phyloP scores from a whole-genome alignment of 2,888 invertebrate genomes.

The Andrena haemorrhoa region DNA sequence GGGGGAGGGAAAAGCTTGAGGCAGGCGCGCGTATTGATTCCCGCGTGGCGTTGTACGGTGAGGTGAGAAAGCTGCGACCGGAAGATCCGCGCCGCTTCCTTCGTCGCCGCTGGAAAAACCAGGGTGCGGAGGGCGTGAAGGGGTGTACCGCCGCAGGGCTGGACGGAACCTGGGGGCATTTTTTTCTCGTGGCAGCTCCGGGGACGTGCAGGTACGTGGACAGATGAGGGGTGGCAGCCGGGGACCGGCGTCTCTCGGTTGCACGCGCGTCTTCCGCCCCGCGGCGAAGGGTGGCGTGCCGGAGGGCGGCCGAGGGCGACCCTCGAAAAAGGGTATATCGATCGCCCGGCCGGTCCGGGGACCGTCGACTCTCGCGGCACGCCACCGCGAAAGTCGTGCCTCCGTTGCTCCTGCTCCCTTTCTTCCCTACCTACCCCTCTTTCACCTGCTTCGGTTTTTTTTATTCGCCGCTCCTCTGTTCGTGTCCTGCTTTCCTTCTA shows the following conservation, averaged over 20 bases:
- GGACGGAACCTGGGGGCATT: neutral
- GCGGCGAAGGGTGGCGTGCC: conserved; percentile 49
- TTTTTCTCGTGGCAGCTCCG: neutral
- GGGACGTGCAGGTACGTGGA: too few species aligned
- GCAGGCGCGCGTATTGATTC: conserved; percentile 74
- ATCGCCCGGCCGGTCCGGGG: conserved; percentile 78
- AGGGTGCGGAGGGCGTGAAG: conserved; percentile 3
- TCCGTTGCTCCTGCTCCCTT: conserved; percentile 25
- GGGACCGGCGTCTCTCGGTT: neutral
- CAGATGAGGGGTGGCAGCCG: neutral
- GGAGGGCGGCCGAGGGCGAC: conserved; percentile 60
- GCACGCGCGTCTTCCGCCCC: conserved; percentile 38
- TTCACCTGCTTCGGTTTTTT: conserved; percentile 1
- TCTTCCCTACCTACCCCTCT: conserved; percentile 31
- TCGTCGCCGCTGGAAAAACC: neutral
- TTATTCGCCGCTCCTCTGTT: neutral
- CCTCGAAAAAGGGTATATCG: conserved; percentile 82
- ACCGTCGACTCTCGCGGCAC: conserved; percentile 76
- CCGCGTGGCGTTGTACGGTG: conserved; percentile 76
- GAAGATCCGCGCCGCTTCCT: conserved; percentile 70
- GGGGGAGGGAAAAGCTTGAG: conserved; percentile 66
- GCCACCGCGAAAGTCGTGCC: conserved; percentile 77
- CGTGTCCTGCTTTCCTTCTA: neutral
- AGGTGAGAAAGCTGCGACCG: conserved; percentile 74
- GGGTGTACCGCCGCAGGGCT: neutral